phyloP scores from a whole-genome alignment of 2,113 vertebrate species.

The Oncorhynchus gorbuscha region DNA sequence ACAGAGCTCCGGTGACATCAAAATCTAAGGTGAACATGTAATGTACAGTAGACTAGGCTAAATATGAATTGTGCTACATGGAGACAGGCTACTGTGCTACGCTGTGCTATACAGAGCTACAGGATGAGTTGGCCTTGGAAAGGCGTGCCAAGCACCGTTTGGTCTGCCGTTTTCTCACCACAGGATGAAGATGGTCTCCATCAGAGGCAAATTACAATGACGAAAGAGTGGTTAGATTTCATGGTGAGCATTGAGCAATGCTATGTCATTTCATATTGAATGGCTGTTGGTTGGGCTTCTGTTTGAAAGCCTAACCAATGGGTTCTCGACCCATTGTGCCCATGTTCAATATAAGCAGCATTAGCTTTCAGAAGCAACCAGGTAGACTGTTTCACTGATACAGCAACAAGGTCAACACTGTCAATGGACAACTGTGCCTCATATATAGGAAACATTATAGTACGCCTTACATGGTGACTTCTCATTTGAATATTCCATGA shows the following conservation, averaged over 20 bases:
- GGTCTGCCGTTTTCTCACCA: neutral
- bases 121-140: neutral
- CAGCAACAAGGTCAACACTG: neutral
- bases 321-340: conserved; percentile 34
- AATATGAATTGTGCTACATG: no score
- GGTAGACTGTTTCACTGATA: neutral
- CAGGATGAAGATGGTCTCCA: neutral
- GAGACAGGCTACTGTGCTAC: no score
- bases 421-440: neutral
- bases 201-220: conserved; percentile 8
- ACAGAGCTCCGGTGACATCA: no score
- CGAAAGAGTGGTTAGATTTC: neutral
- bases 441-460: neutral
- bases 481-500: conserved; percentile 42
- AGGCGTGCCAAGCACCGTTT: neutral
- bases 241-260: conserved; percentile 7
- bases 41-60: no score
- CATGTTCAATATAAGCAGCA: conserved; percentile 25
- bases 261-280: conserved; percentile 21
- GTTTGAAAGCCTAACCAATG: neutral
- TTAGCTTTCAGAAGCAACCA: neutral
- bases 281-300: conserved; percentile 33
- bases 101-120: no score
- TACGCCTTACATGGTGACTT: conserved; percentile 25
- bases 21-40: no score